Evolutionary conservation across 2,797 vertebrate genomes (phyloP), one percentile per base, ranked within the genome.

Genomic region (Coregonus ussuriensis): DNA sequence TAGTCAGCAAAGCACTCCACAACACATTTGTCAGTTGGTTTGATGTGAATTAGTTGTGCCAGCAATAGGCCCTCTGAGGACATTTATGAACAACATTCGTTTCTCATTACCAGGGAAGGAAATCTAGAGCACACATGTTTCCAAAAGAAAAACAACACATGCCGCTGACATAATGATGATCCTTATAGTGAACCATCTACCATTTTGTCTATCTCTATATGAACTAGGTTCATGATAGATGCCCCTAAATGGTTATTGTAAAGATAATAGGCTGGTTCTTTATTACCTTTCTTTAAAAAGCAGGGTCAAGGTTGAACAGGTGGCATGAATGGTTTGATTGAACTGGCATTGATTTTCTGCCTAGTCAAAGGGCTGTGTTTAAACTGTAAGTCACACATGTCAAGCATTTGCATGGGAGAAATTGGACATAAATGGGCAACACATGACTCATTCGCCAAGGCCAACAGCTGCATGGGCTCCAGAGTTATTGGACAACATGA

Each of bases 401-500:
- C 91, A 88, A 84, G 83, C 87, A 88, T 92, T 91, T 91, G 87
- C 87, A 90, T 89, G 85, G 84, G 82, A 90, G 88, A 90, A 91
- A 90, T 88, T 91, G 87, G 85, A 88, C 85, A 88, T 89, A 93
- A 93, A 93, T 91, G 90, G 86, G 82, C 86, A 92, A 91, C 91
- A 92, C 88, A 91, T 91, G 90, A 93, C 87, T 91, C 88, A 86
- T 86, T 88, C 82, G 77, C 82, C 82, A 41, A 81, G 87, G 72
- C 79, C 87, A 81, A 92, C 91, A 93, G 91, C 91, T 92, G 92
- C 90, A 86, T 83, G 86, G 81, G 89, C 91, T 88, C 79, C 85
- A 86, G 87, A 71, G 79, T 92, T 91, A 92, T 90, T 91, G 87
- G 86, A 91, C 91, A 91, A 93, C 91, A 92, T 88, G 90, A 92